Evolutionary conservation across 1,140 invertebrate genomes (phyloP), one percentile per base, ranked within the genome.

Genomic region (Neoseiulus cucumeris): DNA sequence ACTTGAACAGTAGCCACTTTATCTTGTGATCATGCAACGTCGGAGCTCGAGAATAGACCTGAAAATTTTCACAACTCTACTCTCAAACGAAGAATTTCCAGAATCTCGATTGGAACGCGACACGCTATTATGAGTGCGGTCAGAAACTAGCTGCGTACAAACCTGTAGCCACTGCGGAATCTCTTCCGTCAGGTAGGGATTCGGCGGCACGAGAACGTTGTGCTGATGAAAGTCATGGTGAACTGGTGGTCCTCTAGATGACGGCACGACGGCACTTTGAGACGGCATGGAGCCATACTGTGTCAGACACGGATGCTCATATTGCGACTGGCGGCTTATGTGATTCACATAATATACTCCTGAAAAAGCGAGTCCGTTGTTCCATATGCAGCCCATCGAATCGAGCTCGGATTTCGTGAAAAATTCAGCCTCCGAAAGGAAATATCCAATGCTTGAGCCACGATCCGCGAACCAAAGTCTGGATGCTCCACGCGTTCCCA

Each of bases 401-500:
- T n/a, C n/a, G n/a, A n/a, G n/a, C n/a, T n/a, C n/a, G n/a, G n/a
- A n/a, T n/a, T n/a, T n/a, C n/a, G n/a, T n/a, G n/a, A n/a, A n/a
- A n/a, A n/a, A n/a, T n/a, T n/a, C n/a, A n/a, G n/a, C n/a, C n/a
- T n/a, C n/a, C n/a, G n/a, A n/a, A n/a, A n/a, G n/a, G n/a, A n/a
- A n/a, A n/a, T n/a, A n/a, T n/a, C n/a, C n/a, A n/a, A n/a, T n/a
- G n/a, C n/a, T n/a, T n/a, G n/a, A n/a, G n/a, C n/a, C n/a, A n/a
- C n/a, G n/a, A n/a, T n/a, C n/a, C n/a, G n/a, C n/a, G n/a, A n/a
- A 59, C 93, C 92, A 77, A 90, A 90, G 73, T 93, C 85, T 18
- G 87, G 85, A 7, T 89, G 93, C 71, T 94, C 91, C 25, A 97
- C 89, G 68, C 89, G 82, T 73, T 94, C 89, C 93, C 94, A 98